Conservation (phyloP, 2,888 invertebrate genomes). For the Lithophane socia region DNA sequence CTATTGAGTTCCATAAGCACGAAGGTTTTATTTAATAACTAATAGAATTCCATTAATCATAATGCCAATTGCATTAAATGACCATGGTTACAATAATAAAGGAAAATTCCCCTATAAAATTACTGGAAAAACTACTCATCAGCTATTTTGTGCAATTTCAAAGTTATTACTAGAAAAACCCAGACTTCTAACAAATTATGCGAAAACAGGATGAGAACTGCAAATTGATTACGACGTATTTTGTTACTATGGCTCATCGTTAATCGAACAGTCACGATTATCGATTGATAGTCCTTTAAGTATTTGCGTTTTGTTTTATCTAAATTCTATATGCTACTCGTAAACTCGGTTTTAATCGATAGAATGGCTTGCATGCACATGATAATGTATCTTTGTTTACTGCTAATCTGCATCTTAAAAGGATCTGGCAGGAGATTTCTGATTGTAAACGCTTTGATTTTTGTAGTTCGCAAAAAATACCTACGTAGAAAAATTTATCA, state of each 20-base stretch:
- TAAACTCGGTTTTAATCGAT: not conserved
- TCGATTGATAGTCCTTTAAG: conserved; percentile 2
- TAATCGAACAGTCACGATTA: conserved; percentile 27
- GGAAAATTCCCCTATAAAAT: conserved; percentile 18
- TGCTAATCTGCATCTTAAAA: not conserved
- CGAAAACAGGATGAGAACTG: conserved; percentile 14
- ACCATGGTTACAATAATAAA: conserved; percentile 20
- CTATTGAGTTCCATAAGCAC: not conserved
- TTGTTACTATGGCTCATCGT: not conserved
- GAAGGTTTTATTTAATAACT: not conserved
- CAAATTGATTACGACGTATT: conserved; percentile 12
- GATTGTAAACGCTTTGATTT: not conserved
- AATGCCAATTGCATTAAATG: not conserved
- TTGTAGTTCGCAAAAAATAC: not conserved
- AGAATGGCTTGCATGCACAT: not conserved
- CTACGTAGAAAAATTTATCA: not conserved
- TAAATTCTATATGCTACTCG: not conserved
- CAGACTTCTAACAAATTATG: conserved; percentile 3
- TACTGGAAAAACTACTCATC: conserved; percentile 24
- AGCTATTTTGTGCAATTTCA: conserved; percentile 1
- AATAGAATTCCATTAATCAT: not conserved
- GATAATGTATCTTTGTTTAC: conserved; percentile 11
- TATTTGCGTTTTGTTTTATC: conserved; percentile 15
- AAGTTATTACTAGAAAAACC: conserved; percentile 19
- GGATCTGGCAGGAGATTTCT: not conserved